Percentiles rank a stretch among this genome's conserved stretches.
These are phyloP conservation scores for Sphaerophoria rueppellii DNA, from an alignment of 2,888 invertebrate genomes.

Conservation along the genomic window DNA sequence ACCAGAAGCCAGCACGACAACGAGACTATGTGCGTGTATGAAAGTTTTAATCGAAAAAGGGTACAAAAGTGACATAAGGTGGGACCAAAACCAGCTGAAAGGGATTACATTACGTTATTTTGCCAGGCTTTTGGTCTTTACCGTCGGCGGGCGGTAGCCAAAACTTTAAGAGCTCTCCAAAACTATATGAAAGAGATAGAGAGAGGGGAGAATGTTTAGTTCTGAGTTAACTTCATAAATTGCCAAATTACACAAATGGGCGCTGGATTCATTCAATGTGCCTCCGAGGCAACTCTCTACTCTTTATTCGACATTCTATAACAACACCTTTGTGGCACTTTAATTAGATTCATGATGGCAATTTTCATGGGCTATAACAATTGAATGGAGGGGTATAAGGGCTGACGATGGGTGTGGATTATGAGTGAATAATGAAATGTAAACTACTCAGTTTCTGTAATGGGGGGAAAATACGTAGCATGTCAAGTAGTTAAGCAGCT, in stretches of 20 bases:
- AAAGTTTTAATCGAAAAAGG: conserved; percentile 14
- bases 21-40: conserved; percentile 5
- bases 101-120: conserved; percentile 6
- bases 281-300: conserved; percentile 18
- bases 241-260: conserved; percentile 38
- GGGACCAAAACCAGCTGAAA: conserved; percentile 18
- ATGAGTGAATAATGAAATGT: conserved; percentile 16
- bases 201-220: conserved; percentile 27
- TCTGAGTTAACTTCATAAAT: conserved; percentile 47
- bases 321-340: conserved; percentile 40
- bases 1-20: too few relatives aligned
- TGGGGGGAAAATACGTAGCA: neutral
- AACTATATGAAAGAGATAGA: neutral
- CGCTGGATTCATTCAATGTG: neutral
- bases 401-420: conserved; percentile 5
- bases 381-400: neutral
- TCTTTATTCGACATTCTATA: conserved; percentile 32
- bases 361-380: conserved; percentile 8
- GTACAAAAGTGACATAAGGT: conserved; percentile 20
- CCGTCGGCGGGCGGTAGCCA: neutral
- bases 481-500: neutral
- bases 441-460: neutral
- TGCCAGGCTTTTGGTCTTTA: neutral
- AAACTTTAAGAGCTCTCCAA: neutral
- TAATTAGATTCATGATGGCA: conserved; percentile 57